phyloP scores from a whole-genome alignment of 2,888 invertebrate species.

The Omphaloscelis lunosa region DNA sequence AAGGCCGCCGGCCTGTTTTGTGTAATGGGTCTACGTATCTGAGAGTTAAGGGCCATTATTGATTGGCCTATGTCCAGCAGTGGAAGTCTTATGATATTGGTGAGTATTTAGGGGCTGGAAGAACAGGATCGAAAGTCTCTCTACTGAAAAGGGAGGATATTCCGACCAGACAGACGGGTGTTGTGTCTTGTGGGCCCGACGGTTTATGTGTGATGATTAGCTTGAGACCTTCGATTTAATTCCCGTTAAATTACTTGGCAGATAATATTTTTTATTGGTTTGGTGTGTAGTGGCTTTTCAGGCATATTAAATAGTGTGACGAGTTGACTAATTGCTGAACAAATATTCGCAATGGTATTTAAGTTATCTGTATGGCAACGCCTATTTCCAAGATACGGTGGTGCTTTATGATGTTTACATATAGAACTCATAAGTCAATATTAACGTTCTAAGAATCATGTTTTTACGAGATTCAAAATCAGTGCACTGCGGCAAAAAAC shows the following conservation, averaged over 20 bases:
- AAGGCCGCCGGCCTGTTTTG: neutral
- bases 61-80: too few relatives aligned
- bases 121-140: too few relatives aligned
- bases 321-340: neutral
- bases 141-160: neutral
- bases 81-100: too few relatives aligned
- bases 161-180: neutral
- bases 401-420: neutral
- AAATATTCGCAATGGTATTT: neutral
- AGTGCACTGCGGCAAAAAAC: neutral
- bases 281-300: neutral
- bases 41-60: too few relatives aligned
- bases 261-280: neutral
- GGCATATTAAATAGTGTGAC: neutral
- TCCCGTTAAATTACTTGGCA: neutral
- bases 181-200: neutral
- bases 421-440: slow-evolving; percentile 1
- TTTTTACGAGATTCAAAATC: slow-evolving; percentile 10
- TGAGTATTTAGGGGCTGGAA: too few relatives aligned
- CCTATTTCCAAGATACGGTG: neutral
- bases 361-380: slow-evolving; percentile 2
- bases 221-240: too few relatives aligned
- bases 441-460: slow-evolving; percentile 9
- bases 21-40: too few relatives aligned
- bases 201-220: too few relatives aligned